phyloP scores from a whole-genome alignment of 2,797 vertebrate species.

The Erethizon dorsatum region DNA sequence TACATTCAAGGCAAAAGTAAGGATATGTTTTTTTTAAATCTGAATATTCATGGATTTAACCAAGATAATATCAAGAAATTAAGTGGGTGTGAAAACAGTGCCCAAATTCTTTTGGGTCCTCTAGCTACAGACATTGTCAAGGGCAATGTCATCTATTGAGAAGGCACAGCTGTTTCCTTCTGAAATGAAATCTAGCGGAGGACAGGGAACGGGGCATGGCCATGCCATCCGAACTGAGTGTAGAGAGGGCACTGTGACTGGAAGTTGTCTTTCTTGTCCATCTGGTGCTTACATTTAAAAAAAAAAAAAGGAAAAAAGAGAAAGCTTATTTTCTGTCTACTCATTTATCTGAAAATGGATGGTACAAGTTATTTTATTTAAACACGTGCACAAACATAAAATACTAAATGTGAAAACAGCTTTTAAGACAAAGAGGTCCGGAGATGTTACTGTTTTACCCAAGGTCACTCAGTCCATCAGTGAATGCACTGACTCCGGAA shows the following conservation, averaged over 20 bases:
- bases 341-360: conserved; percentile 23
- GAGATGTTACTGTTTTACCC: not conserved
- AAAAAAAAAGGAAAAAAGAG: not conserved
- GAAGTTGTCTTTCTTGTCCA: conserved; percentile 28
- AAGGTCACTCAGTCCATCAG: not conserved
- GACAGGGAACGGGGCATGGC: not conserved
- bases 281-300: not conserved
- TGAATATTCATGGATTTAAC: conserved; percentile 28
- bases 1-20: not conserved
- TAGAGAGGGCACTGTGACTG: not conserved
- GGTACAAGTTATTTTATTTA: not conserved
- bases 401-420: not conserved
- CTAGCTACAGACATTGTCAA: not conserved
- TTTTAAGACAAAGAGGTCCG: not conserved
- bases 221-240: too few species aligned
- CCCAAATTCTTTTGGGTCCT: not conserved
- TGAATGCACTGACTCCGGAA: not conserved
- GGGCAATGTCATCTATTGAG: not conserved
- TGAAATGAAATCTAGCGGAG: not conserved
- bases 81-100: conserved; percentile 26
- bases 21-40: not conserved
- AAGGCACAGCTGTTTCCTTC: not conserved
- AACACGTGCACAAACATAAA: not conserved
- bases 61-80: not conserved
- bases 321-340: not conserved